Percentiles rank a stretch among this genome's conserved stretches.
Evolutionary conservation across 2,797 vertebrate genomes (phyloP).

Genomic region (Moxostoma hubbsi): DNA sequence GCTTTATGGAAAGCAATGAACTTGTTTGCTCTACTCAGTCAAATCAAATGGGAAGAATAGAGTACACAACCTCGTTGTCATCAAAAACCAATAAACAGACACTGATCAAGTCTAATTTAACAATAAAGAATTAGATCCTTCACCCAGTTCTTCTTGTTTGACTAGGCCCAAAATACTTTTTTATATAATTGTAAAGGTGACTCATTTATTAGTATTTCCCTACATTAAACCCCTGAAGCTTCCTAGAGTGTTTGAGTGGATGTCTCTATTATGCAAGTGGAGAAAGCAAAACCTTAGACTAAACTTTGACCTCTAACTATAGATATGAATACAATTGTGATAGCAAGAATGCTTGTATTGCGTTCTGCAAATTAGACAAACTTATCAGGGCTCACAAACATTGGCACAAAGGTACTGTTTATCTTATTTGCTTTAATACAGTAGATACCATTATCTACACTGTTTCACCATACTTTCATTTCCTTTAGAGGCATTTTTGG

Average conservation of each 20-base stretch:
- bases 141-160: slow-evolving; percentile 17
- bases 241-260: background rate
- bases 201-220: background rate
- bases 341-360: background rate
- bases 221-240: background rate
- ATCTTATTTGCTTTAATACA: slow-evolving; percentile 1
- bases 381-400: slow-evolving; percentile 14
- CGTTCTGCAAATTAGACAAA: background rate
- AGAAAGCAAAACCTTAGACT: slow-evolving; percentile 1
- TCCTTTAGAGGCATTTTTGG: background rate
- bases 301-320: slow-evolving; percentile 19
- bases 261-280: background rate
- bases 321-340: slow-evolving; percentile 1
- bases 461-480: background rate
- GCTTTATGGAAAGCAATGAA: background rate
- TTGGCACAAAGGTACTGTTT: background rate
- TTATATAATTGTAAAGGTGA: too few relatives aligned
- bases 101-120: background rate
- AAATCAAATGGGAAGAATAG: background rate
- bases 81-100: background rate
- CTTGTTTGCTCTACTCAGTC: slow-evolving; percentile 2
- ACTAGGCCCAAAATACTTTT: background rate
- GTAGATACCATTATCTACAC: background rate
- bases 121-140: background rate
- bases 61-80: background rate